Conservation (phyloP, 35 echinoderm and acorn worm genomes). For the Ophioderma brevispina region DNA sequence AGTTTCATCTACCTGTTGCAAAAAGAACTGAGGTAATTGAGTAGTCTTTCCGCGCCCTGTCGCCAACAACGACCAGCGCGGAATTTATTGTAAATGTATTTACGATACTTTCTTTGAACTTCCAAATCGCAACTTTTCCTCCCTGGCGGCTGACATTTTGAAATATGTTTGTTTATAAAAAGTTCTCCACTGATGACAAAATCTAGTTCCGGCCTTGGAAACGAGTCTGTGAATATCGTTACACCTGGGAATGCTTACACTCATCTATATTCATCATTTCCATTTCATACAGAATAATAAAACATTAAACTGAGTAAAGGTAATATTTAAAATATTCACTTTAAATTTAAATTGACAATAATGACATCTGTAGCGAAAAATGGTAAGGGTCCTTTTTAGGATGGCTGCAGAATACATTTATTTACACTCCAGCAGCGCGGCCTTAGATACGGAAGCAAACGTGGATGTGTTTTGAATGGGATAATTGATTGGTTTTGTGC, state of each 20-base stretch:
- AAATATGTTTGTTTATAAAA: conserved; percentile 25
- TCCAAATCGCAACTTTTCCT: conserved; percentile 58
- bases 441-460: not conserved
- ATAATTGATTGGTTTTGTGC: not conserved
- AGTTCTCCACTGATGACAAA: not conserved
- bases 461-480: not conserved
- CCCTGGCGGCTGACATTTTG: conserved; percentile 77
- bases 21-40: conserved; percentile 87
- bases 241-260: not conserved
- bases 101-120: conserved; percentile 72
- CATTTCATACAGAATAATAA: not conserved
- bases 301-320: not conserved
- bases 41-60: conserved; percentile 99
- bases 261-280: not conserved
- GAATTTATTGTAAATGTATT: conserved; percentile 44
- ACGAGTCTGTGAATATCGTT: not conserved
- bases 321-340: not conserved
- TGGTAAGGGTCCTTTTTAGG: not conserved
- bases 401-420: not conserved
- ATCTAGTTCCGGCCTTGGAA: not conserved
- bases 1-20: conserved; percentile 51
- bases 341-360: too few species aligned
- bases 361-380: too few species aligned
- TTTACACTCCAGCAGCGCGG: not conserved
- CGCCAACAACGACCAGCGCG: conserved; percentile 79